Evolutionary conservation across 1,140 invertebrate species (phyloP), one percentile per base, ranked within the genome.

Genomic region (Lethrus apterus): DNA sequence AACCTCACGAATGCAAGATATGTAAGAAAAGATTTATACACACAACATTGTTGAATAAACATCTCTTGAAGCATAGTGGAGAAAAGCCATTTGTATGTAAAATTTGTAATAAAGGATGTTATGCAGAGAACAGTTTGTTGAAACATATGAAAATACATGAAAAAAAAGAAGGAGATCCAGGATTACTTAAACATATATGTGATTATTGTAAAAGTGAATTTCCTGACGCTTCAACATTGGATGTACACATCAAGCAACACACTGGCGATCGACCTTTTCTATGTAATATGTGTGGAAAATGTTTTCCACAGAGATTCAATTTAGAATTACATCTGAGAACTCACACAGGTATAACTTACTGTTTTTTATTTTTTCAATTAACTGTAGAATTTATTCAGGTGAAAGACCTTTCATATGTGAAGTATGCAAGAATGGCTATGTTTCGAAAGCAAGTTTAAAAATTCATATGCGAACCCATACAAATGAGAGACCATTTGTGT

Each of bases 301-400:
- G 62, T 29, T 82, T 80, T 52, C 77, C 77, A 24, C 75, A 78
- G 30, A 75, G 77, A 52, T 76, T 76, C 31, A 77, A 78, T 54
- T 62, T 78, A 17, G 73, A 82, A 65, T 75, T 83, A 46, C 81
- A 84, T 65, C 76, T 80, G 65, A 65, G 81, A 53, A 81, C 79
- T 24, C 80, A 83, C 62, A 81, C 79, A 29, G 79, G 79, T 48
- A 40, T 8, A 10, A 19, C 5, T 26, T n/a, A n/a, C n/a, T n/a
- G n/a, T n/a, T n/a, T n/a, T n/a, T n/a, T n/a, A 19, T 43, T 30
- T 13, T 4, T 2, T n/a, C n/a, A n/a, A n/a, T n/a, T n/a, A n/a
- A n/a, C n/a, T n/a, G n/a, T 43, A 62, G n/a, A n/a, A n/a, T n/a
- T n/a, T n/a, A n/a, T n/a, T n/a, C n/a, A n/a, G 64, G 64, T 8